Percentiles rank a stretch among this genome's conserved stretches.
Evolutionary conservation across 1,140 invertebrate genomes (phyloP).

Genomic region (Fopius arisanus): DNA sequence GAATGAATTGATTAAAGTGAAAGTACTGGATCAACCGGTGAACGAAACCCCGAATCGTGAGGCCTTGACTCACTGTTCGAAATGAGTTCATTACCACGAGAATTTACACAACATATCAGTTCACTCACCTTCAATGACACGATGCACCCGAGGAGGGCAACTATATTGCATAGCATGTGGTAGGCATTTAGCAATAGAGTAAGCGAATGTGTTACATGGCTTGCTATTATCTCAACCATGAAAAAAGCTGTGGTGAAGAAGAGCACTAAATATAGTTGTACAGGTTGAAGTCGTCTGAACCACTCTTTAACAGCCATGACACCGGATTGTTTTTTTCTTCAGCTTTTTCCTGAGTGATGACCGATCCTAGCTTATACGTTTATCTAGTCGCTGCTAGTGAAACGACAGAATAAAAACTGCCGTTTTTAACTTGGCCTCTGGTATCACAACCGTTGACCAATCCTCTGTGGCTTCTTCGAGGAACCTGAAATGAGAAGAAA

Average conservation of each 20-base stretch:
- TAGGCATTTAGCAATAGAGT: conserved; percentile 85
- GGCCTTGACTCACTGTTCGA: background rate
- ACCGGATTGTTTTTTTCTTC: conserved; percentile 19
- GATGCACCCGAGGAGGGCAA: conserved; percentile 76
- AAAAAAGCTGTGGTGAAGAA: conserved; percentile 77
- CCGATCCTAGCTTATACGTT: background rate
- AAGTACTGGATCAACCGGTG: background rate
- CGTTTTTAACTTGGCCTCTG: background rate
- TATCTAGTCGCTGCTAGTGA: background rate
- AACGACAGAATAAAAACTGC: background rate
- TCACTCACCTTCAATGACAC: conserved; percentile 75
- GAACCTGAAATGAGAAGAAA: background rate
- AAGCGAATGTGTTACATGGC: conserved; percentile 82
- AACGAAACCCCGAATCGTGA: background rate
- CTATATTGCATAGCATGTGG: conserved; percentile 84
- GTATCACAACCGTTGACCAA: conserved; percentile 19
- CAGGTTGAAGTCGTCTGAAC: conserved; percentile 74
- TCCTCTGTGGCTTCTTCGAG: background rate
- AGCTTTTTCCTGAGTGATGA: background rate
- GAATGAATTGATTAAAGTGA: background rate
- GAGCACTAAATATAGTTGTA: conserved; percentile 76
- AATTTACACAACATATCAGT: background rate
- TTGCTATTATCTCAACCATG: conserved; percentile 75
- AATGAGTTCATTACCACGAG: background rate
- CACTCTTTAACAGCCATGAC: conserved; percentile 77